Conservation (phyloP, 2,888 invertebrate genomes). For the Atrina japonica region DNA sequence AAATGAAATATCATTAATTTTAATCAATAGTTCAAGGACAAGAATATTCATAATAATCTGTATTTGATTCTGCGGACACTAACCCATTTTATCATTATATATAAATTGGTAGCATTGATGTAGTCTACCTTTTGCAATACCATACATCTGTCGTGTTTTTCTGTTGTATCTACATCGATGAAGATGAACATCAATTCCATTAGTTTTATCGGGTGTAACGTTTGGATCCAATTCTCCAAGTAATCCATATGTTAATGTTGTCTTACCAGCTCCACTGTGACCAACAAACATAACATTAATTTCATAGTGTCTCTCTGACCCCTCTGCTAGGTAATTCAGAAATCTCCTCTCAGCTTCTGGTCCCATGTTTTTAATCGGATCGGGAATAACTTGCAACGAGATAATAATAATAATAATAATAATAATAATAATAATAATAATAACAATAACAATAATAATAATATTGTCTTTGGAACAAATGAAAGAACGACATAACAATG, state of each 20-base stretch:
- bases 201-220: background rate
- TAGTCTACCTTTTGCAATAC: slow-evolving; percentile 6
- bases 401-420: no score
- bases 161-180: slow-evolving; percentile 17
- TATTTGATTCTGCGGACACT: no score
- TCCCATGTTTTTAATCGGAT: background rate
- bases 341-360: slow-evolving; percentile 8
- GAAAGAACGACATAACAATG: no score
- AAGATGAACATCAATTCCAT: slow-evolving; percentile 16
- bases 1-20: no score
- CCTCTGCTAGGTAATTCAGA: background rate
- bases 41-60: no score
- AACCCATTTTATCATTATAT: no score
- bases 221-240: slow-evolving; percentile 9
- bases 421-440: no score
- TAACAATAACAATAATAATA: no score
- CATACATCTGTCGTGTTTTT: slow-evolving; percentile 12
- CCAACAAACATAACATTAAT: slow-evolving; percentile 22
- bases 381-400: background rate
- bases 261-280: slow-evolving; percentile 18
- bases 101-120: no score
- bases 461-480: no score
- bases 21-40: no score
- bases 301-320: slow-evolving; percentile 10
- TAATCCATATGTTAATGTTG: slow-evolving; percentile 15